A percentile compares a stretch with the other conserved stretches of the same genome.
phyloP scores from a whole-genome alignment of 2,888 invertebrate genomes.

The Argyra leucocephala region DNA sequence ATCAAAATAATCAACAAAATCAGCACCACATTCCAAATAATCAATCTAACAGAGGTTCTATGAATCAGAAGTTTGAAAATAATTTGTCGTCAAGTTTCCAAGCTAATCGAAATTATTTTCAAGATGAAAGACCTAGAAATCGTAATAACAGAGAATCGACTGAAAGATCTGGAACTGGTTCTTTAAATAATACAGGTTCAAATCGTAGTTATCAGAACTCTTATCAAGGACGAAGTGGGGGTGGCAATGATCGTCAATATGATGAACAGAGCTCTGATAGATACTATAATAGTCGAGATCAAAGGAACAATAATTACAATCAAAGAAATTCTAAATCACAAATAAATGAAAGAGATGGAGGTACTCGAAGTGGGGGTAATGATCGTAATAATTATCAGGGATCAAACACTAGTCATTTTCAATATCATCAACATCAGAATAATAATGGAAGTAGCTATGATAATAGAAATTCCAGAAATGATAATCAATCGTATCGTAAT shows the following conservation, averaged over 20 bases:
- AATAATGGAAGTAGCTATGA: slow-evolving; percentile 17
- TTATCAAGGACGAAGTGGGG: slow-evolving; percentile 22
- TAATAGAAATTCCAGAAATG: slow-evolving; percentile 16
- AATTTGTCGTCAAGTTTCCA: slow-evolving; percentile 41
- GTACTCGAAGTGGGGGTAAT: slow-evolving; percentile 22
- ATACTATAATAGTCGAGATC: slow-evolving; percentile 19
- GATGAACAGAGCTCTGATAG: not conserved
- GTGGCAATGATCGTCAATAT: slow-evolving; percentile 14
- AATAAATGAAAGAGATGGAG: slow-evolving; percentile 18
- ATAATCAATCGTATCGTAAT: slow-evolving; percentile 15
- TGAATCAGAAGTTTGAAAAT: slow-evolving; percentile 36
- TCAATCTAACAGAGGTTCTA: slow-evolving; percentile 20
- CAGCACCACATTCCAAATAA: slow-evolving; percentile 15
- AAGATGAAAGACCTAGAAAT: slow-evolving; percentile 13
- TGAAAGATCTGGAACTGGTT: not conserved
- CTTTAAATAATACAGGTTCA: not conserved
- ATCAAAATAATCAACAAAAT: slow-evolving; percentile 15
- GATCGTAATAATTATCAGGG: slow-evolving; percentile 12
- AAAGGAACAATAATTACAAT: slow-evolving; percentile 19
- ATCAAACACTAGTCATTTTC: slow-evolving; percentile 5
- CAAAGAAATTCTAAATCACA: slow-evolving; percentile 20
- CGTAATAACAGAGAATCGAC: not conserved
- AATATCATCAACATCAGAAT: slow-evolving; percentile 15
- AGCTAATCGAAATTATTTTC: slow-evolving; percentile 25
- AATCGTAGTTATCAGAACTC: not conserved